A percentile compares a stretch with the other conserved stretches of the same genome.
These are phyloP conservation scores for Sarcoramphus papa DNA, from an alignment of 2,797 vertebrate species.

Conservation along the genomic window DNA sequence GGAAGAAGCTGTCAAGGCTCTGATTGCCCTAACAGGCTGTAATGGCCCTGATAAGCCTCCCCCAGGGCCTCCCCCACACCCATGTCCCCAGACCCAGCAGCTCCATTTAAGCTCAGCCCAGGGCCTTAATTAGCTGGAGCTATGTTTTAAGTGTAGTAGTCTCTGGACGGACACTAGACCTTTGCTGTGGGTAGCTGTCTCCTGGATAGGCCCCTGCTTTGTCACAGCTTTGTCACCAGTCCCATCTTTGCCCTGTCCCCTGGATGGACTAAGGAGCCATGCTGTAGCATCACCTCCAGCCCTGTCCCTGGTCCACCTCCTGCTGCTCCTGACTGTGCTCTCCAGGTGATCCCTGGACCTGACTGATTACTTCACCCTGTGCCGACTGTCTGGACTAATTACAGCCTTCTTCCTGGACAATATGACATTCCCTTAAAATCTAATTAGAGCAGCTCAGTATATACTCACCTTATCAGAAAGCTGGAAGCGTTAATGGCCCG, in stretches of 20 bases:
- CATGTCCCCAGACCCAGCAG: neutral
- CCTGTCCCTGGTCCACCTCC: neutral
- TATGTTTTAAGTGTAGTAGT: neutral
- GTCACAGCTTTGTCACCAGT: neutral
- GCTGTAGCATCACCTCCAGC: neutral
- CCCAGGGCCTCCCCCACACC: rapidly evolving
- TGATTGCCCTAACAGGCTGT: neutral
- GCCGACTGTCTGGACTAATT: neutral
- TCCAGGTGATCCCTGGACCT: neutral
- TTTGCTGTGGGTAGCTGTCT: neutral
- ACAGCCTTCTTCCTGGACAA: conserved; percentile 12
- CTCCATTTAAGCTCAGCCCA: neutral
- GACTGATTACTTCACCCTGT: neutral
- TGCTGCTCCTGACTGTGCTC: neutral
- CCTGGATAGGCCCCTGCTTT: neutral
- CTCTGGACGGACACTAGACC: neutral
- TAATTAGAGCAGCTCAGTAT: conserved; percentile 60
- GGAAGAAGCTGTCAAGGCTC: neutral
- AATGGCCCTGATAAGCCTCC: neutral
- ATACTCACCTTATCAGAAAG: conserved; percentile 53
- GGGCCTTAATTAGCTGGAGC: rapidly evolving
- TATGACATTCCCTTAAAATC: conserved; percentile 43
- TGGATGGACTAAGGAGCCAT: neutral
- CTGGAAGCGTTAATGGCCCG: conserved; percentile 44
- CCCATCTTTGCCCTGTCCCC: neutral